Evolutionary conservation across 2,888 invertebrate species (phyloP).

Genomic region (Aporophyla nigra): DNA sequence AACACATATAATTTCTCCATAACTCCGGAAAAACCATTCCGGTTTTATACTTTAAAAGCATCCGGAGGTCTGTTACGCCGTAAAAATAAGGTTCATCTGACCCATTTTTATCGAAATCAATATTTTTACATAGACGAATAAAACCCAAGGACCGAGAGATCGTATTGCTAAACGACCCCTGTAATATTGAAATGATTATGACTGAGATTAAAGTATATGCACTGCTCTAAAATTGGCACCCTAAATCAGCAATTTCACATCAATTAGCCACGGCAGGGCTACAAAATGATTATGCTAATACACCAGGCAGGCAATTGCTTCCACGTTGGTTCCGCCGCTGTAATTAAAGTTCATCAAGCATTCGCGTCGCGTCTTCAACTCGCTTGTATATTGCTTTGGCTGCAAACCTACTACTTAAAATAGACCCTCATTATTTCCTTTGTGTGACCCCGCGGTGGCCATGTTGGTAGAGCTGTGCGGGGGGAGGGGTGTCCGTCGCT

Average conservation of each 20-base stretch:
- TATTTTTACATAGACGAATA: constrained; percentile 58
- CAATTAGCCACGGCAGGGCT: constrained; percentile 77
- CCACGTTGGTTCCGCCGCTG: constrained; percentile 76
- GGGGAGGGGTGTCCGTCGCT: constrained; percentile 62
- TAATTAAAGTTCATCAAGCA: constrained; percentile 85
- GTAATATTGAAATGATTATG: constrained; percentile 61
- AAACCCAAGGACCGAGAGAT: constrained; percentile 48
- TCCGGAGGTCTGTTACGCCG: constrained; percentile 43
- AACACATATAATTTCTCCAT: constrained; percentile 74
- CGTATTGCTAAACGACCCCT: constrained; percentile 50
- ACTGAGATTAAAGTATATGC: constrained; percentile 62
- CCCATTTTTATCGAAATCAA: constrained; percentile 55
- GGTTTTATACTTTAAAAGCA: constrained; percentile 70
- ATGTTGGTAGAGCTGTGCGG: constrained; percentile 52
- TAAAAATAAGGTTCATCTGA: constrained; percentile 56
- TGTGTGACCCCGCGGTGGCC: constrained; percentile 65
- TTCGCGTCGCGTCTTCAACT: constrained; percentile 79
- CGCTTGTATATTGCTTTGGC: constrained; percentile 76
- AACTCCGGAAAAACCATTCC: constrained; percentile 69
- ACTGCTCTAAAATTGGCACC: constrained; percentile 60
- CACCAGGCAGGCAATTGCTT: constrained; percentile 81
- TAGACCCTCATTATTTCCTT: constrained; percentile 69
- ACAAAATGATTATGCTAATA: constrained; percentile 84
- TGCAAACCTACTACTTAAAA: constrained; percentile 72
- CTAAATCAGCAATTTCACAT: constrained; percentile 78